Evolutionary conservation across 2,113 vertebrate genomes (phyloP).

Genomic region (Clarias batrachus): DNA sequence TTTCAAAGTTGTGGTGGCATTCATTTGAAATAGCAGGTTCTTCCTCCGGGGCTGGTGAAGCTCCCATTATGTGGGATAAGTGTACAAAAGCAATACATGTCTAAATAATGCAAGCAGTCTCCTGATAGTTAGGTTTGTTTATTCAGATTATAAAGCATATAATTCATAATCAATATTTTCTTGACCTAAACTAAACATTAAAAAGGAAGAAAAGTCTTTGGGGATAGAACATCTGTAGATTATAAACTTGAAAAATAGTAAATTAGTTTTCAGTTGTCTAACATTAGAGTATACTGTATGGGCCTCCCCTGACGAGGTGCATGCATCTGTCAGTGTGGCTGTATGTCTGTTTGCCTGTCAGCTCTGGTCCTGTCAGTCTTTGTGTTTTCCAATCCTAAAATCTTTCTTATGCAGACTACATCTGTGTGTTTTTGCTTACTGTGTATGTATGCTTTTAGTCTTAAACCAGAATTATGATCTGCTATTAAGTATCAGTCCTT

Average conservation of each 20-base stretch:
- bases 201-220: neutral
- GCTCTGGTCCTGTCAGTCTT: neutral
- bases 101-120: neutral
- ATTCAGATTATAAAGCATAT: neutral
- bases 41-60: neutral
- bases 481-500: slow-evolving; percentile 17
- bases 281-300: neutral
- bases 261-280: neutral
- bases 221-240: no score
- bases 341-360: neutral
- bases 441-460: neutral
- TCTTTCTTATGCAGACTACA: neutral
- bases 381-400: neutral
- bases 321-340: neutral
- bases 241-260: neutral
- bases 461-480: neutral
- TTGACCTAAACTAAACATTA: neutral
- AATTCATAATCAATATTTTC: neutral
- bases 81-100: neutral
- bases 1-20: neutral
- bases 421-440: neutral
- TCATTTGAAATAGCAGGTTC: neutral
- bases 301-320: neutral
- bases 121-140: neutral
- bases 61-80: neutral